Base-by-base conservation (phyloP, 2,888 invertebrate species). In the Apomyelois bistriatella region DNA sequence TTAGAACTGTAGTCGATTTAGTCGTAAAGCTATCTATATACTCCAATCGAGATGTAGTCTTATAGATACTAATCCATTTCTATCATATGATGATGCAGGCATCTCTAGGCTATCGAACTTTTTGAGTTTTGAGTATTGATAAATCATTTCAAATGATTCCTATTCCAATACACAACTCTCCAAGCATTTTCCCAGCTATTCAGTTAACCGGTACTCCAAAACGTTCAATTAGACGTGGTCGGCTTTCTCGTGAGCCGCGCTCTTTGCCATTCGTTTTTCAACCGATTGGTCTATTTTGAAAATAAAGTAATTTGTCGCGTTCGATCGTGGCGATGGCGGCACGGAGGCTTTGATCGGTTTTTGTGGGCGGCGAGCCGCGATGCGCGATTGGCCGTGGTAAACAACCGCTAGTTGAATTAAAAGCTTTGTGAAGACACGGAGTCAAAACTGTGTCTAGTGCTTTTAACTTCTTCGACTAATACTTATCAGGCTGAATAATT, bases 241-340 rank as follows among this genome's bases (percentile, higher is more conserved):
- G 68, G 58, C 71, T 72, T 74, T 77, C 73, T 81, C 76, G 76
- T 78, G 76, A 76, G 64, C 64, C 66, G 65, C 59, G 58, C 61
- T 72, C 64, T 61, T 62, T 57, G 58, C 64, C 51, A 59, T 72
- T 68, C 71, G 72, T 79, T 76, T 79, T 81, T 75, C 62, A 73
- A 76, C 59, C 76, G 72, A 76, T 80, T 79, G 79, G 76, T 79
- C 75, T 77, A 80, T 82, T 85, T 84, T 74, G 74, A 76, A 78
- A 85, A 82, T 79, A 72, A 80, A 73, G 73, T 81, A 82, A 88
- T 90, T 90, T 88, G 88, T 85, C 84, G 85, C 85, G 72, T 78
- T 68, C 72, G 79, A 76, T 74, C 75, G 80, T 76, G 74, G 75
- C 71, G 70, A 66, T 76, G 74, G 74, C 72, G 70, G 66, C 55